Base-by-base conservation (phyloP, 2,888 invertebrate species). In the Tipula lateralis region DNA sequence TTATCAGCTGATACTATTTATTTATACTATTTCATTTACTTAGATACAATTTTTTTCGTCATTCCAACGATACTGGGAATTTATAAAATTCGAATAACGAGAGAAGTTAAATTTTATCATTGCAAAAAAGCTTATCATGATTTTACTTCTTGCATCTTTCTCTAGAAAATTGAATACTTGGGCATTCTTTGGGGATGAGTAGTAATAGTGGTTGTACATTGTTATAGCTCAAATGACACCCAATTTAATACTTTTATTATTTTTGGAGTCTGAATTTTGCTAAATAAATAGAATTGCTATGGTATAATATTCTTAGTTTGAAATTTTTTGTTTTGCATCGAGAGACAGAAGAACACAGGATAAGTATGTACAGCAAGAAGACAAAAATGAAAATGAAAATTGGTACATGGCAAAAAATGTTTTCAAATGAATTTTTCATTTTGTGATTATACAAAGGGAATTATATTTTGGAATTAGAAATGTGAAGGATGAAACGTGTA, bases 391-490 rank as follows among this genome's bases (percentile, higher is more conserved):
- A 50, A 50, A 50, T 44, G 39, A 32, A 32, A n/a, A 9, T 36
- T 50, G n/a, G 19, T 50, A 50, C 44, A 50, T 50, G 44, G 5
- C n/a, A 50, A 44, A 50, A 50, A 50, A 16, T 50, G 16, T 50
- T n/a, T 50, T 50, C 9, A 66, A 24, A 66, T 66, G 9, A 7
- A 66, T 66, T 66, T 24, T 66, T 66, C 24, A 24, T 66, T 66
- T 66, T 66, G 66, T 66, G 66, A 66, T 66, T 66, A 66, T 24
- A 66, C 66, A 66, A 66, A 66, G n/a, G 24, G 66, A 66, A 66
- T 66, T 66, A 66, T 66, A 66, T 66, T 24, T 66, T 2, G 1
- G 66, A 66, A 24, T 66, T 66, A 66, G 66, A 66, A 66, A 66
- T 66, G 66, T 66, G 66, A 24, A 66, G 66, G 66, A 66, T 66